Evolutionary conservation across 2,888 invertebrate genomes (phyloP), one percentile per base, ranked within the genome.

Genomic region (Magallana nippona): DNA sequence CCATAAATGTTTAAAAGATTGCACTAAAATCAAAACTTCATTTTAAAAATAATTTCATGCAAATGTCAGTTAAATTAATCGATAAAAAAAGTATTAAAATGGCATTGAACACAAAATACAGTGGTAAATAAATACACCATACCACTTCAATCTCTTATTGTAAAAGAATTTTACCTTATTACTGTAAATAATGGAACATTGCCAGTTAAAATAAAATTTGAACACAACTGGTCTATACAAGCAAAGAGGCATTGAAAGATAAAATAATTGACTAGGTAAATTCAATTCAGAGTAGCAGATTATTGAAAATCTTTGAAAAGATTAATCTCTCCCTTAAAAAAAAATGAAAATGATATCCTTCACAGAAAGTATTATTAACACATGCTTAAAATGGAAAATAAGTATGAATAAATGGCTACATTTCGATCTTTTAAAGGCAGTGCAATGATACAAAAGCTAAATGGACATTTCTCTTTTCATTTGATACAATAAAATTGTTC

Each of bases 401-500:
- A 44, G 44, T 44, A 44, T 8, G 44, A 44, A 44, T 44, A 44
- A 44, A 5, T 5, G 44, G 44, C 44, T 44, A 44, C 8, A 44
- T 44, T 44, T 44, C 8, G 44, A 44, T 44, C 44, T 44, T 44
- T 44, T 44, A 44, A 44, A 44, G 44, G 44, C 44, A 44, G 44
- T 44, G 44, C 44, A 44, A 44, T 44, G 44, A 44, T 44, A 44
- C 44, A 44, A 44, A 44, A 44, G 44, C 44, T 44, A 44, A 44
- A 44, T 44, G 44, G 44, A 44, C 44, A 44, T 13, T 71, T 71
- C 13, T 15, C 15, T 32, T 19, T 60, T 19, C 60, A 60, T 71
- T 71, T 71, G 32, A 71, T 71, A 32, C 32, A 71, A 71, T 32
- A 19, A 19, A 62, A 62, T 62, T n/a, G 19, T 63, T 63, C 71